Evolutionary conservation across 2,888 invertebrate genomes (phyloP), one percentile per base, ranked within the genome.

Genomic region (Drosophila fungiperda): DNA sequence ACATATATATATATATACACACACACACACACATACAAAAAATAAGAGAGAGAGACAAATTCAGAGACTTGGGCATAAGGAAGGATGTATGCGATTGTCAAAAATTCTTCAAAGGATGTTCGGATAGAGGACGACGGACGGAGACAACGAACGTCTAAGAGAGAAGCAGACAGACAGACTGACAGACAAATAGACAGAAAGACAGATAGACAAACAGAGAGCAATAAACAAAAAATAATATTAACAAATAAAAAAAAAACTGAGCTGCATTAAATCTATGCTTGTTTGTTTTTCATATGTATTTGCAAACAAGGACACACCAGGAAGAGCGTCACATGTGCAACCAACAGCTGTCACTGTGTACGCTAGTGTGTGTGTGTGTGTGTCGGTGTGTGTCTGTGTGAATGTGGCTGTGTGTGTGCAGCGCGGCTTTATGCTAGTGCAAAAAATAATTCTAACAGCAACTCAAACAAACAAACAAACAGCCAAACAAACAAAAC

Each of bases 371-470:
- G 20, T 3, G 20, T 1, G 17, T 38, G 36, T 26, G 5, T 63
- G 60, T 54, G 57, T 68, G 23, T 33, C 45, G 40, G 40, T 52
- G 32, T 59, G 20, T 42, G 20, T 49, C 23, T 60, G 57, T 58
- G 52, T 73, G 52, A 66, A n/a, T 57, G 60, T 63, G 62, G 69
- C 57, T 74, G 78, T 69, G 79, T 74, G 74, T 80, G 76, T 79
- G 73, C 68, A 69, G 69, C 83, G 78, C 86, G 79, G 87, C 84
- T 88, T 85, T 87, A 76, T 86, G 73, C 87, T 86, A 87, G 86
- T 83, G 78, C 70, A 89, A 89, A 90, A 88, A 87, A 87, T 88
- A 88, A 87, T 87, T 89, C 90, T 87, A 89, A 89, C 86, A 87
- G 88, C 90, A 90, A 88, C 90, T 89, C 90, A 90, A 86, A 89